Evolutionary conservation across 2,888 invertebrate genomes (phyloP).

Genomic region (Cristatella mucedo): DNA sequence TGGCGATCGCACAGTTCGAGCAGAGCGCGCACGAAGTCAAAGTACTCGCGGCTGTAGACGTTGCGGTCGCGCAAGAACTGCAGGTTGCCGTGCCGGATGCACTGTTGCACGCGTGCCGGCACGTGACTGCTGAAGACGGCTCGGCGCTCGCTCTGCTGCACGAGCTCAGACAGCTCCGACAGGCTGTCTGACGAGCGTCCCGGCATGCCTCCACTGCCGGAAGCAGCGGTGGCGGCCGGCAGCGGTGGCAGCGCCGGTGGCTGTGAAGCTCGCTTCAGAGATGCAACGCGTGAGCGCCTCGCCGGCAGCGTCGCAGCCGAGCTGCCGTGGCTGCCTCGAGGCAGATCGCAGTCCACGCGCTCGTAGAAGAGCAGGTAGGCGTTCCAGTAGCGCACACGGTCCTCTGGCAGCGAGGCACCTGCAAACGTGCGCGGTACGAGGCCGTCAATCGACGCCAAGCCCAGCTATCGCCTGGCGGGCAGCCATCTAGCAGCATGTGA

Average conservation of each 20-base stretch:
- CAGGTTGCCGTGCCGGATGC: slow-evolving; percentile 40
- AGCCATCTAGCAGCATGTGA: no score
- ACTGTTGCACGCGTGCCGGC: slow-evolving; percentile 36
- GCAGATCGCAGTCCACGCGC: no score
- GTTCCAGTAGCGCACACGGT: slow-evolving; percentile 43
- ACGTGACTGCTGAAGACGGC: slow-evolving; percentile 38
- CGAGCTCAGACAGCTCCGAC: slow-evolving; percentile 40
- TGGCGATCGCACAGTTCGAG: no score
- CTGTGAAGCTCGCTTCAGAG: neutral
- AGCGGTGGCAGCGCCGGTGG: no score
- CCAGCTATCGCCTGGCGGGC: no score
- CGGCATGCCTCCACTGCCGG: neutral
- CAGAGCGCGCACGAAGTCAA: slow-evolving; percentile 36
- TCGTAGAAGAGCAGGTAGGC: slow-evolving; percentile 44
- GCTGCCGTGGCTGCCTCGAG: no score
- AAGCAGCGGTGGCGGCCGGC: no score
- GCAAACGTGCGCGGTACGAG: no score
- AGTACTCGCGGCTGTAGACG: slow-evolving; percentile 40
- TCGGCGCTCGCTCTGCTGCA: slow-evolving; percentile 40
- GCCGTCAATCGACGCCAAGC: no score
- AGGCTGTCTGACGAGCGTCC: slow-evolving; percentile 31
- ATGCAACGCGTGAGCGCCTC: neutral
- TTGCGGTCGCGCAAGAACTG: slow-evolving; percentile 41
- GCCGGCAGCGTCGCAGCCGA: neutral
- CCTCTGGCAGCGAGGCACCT: slow-evolving; percentile 38